Conservation (phyloP, 2,888 invertebrate species). For the Cremastinae sp. region DNA sequence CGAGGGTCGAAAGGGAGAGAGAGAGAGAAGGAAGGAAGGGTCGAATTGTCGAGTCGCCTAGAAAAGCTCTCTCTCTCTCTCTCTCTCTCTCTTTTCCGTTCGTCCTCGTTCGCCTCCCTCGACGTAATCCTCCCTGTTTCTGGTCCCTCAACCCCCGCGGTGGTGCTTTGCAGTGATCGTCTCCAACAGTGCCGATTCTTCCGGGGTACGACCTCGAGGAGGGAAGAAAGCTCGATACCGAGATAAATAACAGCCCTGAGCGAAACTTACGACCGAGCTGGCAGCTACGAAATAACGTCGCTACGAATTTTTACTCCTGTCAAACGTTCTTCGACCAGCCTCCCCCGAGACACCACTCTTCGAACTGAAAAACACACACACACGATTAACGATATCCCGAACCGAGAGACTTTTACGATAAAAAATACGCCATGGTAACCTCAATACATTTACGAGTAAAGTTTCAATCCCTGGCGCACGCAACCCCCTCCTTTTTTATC, state of each 20-base stretch:
- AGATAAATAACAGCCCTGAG: conserved; percentile 18
- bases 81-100: conserved; percentile 41
- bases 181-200: conserved; percentile 72
- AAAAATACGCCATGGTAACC: too few relatives aligned
- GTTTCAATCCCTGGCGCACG: too few relatives aligned
- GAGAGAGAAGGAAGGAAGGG: conserved; percentile 42
- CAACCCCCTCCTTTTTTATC: neutral
- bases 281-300: too few relatives aligned
- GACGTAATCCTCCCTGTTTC: neutral
- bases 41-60: conserved; percentile 57
- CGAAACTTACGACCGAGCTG: too few relatives aligned
- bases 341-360: too few relatives aligned
- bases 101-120: conserved; percentile 37
- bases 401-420: too few relatives aligned
- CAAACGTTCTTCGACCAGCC: too few relatives aligned
- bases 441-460: too few relatives aligned
- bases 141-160: conserved; percentile 49
- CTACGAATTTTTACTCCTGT: too few relatives aligned
- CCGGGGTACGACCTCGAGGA: conserved; percentile 60
- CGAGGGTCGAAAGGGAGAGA: conserved; percentile 57
- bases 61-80: conserved; percentile 55
- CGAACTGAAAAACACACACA: too few relatives aligned
- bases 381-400: too few relatives aligned
- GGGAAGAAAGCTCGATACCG: conserved; percentile 42
- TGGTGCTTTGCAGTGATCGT: conserved; percentile 76